Conservation (phyloP, 2,797 vertebrate species). For the Chrysolophus pictus region DNA sequence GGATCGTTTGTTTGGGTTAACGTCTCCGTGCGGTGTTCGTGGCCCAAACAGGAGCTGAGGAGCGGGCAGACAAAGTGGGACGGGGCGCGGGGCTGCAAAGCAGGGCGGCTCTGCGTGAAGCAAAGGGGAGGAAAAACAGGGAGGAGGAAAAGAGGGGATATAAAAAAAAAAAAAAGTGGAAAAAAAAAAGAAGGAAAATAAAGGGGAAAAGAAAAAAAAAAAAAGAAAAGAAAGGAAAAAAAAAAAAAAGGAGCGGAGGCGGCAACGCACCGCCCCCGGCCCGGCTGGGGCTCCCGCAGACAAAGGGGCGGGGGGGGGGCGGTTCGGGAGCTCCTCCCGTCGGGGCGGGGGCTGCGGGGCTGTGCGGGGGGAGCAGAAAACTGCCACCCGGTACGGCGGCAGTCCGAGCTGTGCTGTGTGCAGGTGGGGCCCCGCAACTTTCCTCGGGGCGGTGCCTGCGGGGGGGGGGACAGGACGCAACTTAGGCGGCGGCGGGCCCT, state of each 20-base stretch:
- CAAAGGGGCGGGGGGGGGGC: conserved; percentile 49
- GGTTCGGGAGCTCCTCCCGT: conserved; percentile 10
- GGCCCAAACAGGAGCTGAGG: neutral
- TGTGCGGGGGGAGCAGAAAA: neutral
- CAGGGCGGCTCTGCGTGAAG: neutral
- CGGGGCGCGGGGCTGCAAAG: neutral
- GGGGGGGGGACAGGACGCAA: neutral
- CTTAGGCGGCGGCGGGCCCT: neutral
- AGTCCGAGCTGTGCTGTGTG: neutral
- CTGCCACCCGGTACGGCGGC: neutral
- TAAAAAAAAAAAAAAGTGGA: too few species aligned
- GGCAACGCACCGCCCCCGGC: too few species aligned
- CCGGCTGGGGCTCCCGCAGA: conserved; percentile 22
- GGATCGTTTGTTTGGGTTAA: conserved; percentile 39
- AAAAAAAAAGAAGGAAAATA: too few species aligned
- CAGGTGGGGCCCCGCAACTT: neutral
- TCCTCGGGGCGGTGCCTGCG: neutral
- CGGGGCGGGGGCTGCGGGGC: neutral
- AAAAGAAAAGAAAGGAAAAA: too few species aligned
- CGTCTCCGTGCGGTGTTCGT: conserved; percentile 9
- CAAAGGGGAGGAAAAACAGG: neutral
- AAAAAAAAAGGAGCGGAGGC: neutral
- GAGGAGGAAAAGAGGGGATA: neutral
- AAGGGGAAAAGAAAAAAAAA: too few species aligned
- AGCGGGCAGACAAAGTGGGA: neutral